Conservation (phyloP, 2,113 vertebrate species). For the Meriones unguiculatus region DNA sequence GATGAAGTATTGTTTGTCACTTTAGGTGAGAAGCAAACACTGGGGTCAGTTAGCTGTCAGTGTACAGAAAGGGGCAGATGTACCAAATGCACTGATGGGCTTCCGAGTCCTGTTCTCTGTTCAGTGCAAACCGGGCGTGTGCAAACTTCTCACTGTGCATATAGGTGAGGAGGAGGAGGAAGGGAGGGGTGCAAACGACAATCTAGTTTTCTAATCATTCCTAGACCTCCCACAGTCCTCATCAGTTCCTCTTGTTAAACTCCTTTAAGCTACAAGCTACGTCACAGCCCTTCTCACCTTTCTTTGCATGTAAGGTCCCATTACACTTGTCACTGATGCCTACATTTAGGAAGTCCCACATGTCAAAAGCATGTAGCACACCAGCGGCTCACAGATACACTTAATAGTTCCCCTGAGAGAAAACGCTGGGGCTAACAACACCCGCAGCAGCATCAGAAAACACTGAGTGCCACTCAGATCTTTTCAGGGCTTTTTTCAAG, state of each 20-base stretch:
- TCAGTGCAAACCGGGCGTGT: slow-evolving; percentile 44
- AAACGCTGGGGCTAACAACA: slow-evolving; percentile 42
- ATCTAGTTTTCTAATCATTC: slow-evolving; percentile 72
- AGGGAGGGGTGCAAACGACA: slow-evolving; percentile 50
- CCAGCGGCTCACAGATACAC: slow-evolving; percentile 14
- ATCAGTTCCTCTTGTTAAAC: slow-evolving; percentile 71
- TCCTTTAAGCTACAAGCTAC: slow-evolving; percentile 69
- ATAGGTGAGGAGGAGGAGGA: slow-evolving; percentile 70
- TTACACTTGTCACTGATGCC: slow-evolving; percentile 15
- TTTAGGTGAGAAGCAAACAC: slow-evolving; percentile 71
- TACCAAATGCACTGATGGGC: slow-evolving; percentile 3
- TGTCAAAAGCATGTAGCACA: background rate
- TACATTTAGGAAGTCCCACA: slow-evolving; percentile 57
- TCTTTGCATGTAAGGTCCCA: slow-evolving; percentile 59
- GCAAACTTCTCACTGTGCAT: slow-evolving; percentile 75
- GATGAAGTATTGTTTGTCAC: slow-evolving; percentile 72
- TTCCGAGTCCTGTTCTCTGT: slow-evolving; percentile 61
- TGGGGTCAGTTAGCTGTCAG: slow-evolving; percentile 61
- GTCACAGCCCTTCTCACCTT: slow-evolving; percentile 72
- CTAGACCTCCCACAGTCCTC: slow-evolving; percentile 61
- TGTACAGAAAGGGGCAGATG: slow-evolving; percentile 56
- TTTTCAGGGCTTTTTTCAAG: slow-evolving; percentile 51
- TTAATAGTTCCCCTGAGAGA: slow-evolving; percentile 31
- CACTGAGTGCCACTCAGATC: background rate
- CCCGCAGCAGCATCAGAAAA: slow-evolving; percentile 40